Evolutionary conservation across 2,888 invertebrate species (phyloP).

Genomic region (Pseudococcus longispinus): DNA sequence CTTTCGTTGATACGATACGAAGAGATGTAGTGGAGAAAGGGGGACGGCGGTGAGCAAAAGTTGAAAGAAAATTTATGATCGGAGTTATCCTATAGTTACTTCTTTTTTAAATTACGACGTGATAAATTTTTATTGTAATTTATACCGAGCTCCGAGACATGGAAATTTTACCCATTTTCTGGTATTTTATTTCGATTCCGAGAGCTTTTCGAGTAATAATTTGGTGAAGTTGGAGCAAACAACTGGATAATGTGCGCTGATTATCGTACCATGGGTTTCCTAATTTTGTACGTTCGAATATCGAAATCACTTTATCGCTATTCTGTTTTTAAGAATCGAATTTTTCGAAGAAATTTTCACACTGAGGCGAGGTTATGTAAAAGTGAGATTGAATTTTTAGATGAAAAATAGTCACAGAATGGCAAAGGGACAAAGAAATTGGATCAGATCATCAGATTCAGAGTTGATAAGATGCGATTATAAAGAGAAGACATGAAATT

Average conservation of each 20-base stretch:
- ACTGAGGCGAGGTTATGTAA: too few relatives aligned
- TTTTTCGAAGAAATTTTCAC: too few relatives aligned
- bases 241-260: constrained; percentile 5
- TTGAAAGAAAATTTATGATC: constrained; percentile 17
- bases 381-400: too few relatives aligned
- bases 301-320: not conserved
- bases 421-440: too few relatives aligned
- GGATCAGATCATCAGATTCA: too few relatives aligned
- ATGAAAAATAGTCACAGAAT: too few relatives aligned
- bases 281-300: not conserved
- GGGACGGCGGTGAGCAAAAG: not conserved
- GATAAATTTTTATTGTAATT: constrained; percentile 30
- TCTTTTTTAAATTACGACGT: constrained; percentile 20
- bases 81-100: constrained; percentile 19
- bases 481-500: too few relatives aligned
- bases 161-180: not conserved
- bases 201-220: not conserved
- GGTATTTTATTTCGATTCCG: not conserved
- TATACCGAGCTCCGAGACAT: not conserved
- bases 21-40: too few relatives aligned
- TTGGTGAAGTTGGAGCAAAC: not conserved
- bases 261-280: not conserved
- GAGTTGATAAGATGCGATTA: too few relatives aligned
- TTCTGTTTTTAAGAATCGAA: too few relatives aligned
- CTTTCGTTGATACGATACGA: too few relatives aligned